These are phyloP conservation scores for Serripes groenlandicus DNA, from an alignment of 2,888 invertebrate genomes.

Conservation along the genomic window DNA sequence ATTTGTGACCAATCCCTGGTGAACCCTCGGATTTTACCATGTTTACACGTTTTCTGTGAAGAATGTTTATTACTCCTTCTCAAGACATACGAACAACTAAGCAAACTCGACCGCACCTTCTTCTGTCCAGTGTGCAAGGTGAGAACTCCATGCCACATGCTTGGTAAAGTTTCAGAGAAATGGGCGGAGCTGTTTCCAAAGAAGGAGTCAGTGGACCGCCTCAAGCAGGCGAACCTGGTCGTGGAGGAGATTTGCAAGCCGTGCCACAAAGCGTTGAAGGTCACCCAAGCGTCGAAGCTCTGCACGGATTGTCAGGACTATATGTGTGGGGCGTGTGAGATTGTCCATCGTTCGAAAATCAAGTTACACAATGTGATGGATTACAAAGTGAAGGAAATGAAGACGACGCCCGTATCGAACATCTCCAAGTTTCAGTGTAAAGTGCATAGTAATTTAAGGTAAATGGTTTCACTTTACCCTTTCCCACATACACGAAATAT, in stretches of 20 bases:
- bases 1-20: constrained; percentile 46
- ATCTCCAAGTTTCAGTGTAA: constrained; percentile 64
- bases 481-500: no score
- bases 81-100: constrained; percentile 49
- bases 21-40: constrained; percentile 56
- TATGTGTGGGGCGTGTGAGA: constrained; percentile 46
- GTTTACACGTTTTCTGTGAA: constrained; percentile 63
- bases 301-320: constrained; percentile 57
- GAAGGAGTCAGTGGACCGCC: constrained; percentile 51
- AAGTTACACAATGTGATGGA: constrained; percentile 44
- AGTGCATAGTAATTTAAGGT: constrained; percentile 45
- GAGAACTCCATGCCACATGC: constrained; percentile 49
- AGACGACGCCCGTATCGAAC: constrained; percentile 52
- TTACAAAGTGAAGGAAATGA: constrained; percentile 62
- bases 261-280: constrained; percentile 52
- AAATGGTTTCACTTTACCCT: no score
- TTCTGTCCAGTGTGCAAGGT: constrained; percentile 57
- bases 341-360: constrained; percentile 27
- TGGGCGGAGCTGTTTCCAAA: constrained; percentile 62
- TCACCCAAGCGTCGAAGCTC: constrained; percentile 41
- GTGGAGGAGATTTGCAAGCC: constrained; percentile 61
- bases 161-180: constrained; percentile 48
- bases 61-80: constrained; percentile 53
- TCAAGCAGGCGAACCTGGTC: constrained; percentile 56
- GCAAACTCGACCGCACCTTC: constrained; percentile 57